Percentiles rank a stretch among this genome's conserved stretches.
Evolutionary conservation across 1,140 invertebrate genomes (phyloP).

Genomic region (Telenomus remus): DNA sequence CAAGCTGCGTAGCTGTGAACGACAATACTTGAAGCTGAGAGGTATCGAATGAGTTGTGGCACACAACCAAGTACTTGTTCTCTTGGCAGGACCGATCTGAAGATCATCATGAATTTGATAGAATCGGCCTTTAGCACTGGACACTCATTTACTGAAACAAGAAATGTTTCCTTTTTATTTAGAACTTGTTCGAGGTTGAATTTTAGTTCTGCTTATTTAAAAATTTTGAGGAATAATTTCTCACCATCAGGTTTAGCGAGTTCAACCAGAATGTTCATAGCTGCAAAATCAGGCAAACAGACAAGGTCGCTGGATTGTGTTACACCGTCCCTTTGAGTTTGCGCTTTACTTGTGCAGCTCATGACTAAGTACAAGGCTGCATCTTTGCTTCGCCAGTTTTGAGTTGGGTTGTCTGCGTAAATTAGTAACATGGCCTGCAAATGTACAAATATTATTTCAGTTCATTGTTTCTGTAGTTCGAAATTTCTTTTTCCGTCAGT

Average conservation of each 20-base stretch:
- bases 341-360: constrained; percentile 92
- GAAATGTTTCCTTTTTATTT: constrained; percentile 3
- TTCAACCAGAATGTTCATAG: constrained; percentile 89
- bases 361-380: constrained; percentile 97
- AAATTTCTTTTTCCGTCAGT: too few relatives aligned
- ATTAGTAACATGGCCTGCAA: constrained; percentile 84
- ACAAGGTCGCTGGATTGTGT: constrained; percentile 93
- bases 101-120: constrained; percentile 97
- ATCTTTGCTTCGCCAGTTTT: constrained; percentile 96
- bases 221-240: too few relatives aligned
- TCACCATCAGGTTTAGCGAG: constrained; percentile 85
- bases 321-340: constrained; percentile 92
- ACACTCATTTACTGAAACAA: constrained; percentile 84
- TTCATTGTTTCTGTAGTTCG: too few relatives aligned
- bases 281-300: constrained; percentile 90
- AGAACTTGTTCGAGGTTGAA: too few relatives aligned
- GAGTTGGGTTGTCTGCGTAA: constrained; percentile 83
- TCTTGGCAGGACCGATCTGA: constrained; percentile 90
- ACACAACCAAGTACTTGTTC: constrained; percentile 85
- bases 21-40: constrained; percentile 86
- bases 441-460: not conserved
- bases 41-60: constrained; percentile 84
- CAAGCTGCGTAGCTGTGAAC: constrained; percentile 97
- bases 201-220: too few relatives aligned
- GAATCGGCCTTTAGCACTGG: constrained; percentile 96